Evolutionary conservation across 2,888 invertebrate genomes (phyloP), one percentile per base, ranked within the genome.

Genomic region (Melipona beecheii): DNA sequence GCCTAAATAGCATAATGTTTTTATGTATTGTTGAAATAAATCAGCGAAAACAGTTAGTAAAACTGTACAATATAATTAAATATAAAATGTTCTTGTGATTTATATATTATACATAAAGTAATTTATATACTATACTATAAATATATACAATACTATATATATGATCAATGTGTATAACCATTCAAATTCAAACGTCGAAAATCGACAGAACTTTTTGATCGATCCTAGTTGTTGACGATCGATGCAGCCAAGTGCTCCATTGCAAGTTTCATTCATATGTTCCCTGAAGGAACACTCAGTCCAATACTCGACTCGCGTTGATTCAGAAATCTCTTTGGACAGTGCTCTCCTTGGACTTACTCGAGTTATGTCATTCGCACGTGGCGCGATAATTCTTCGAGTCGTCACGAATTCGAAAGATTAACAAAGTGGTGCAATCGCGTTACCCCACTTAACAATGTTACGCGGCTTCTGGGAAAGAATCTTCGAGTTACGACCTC

Each of bases 381-480:
- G 54, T n/a, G 60, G 31, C 49, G 24, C 78, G 78, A 43, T 60
- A 62, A 68, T 68, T 56, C 60, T 52, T 73, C 54, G 60, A 71
- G 76, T 60, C 54, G 54, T 56, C 71, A 50, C 31, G 60, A 43
- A 56, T 74, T 31, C 72, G 52, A 58, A 36, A 52, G 72, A 75
- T 75, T 27, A 54, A 72, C 50, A 50, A 65, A 81, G 76, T 69
- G 81, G 69, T 60, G 81, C 73, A 77, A 81, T 81, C 73, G 77
- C 74, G 73, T 87, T 79, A 77, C 71, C 60, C 71, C 71, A 83
- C 15, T 58, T 85, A 85, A 66, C 76, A 66, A 65, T 78, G 83
- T 80, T 83, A 86, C 83, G 71, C 78, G 66, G 77, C 52, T 79
- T 58, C 49, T 73, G 85, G 64, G 13, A 58, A 79, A 80, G 75